These are phyloP conservation scores for Typhlichthys eigenmanni DNA, from an alignment of 2,797 vertebrate species.

Conservation along the genomic window DNA sequence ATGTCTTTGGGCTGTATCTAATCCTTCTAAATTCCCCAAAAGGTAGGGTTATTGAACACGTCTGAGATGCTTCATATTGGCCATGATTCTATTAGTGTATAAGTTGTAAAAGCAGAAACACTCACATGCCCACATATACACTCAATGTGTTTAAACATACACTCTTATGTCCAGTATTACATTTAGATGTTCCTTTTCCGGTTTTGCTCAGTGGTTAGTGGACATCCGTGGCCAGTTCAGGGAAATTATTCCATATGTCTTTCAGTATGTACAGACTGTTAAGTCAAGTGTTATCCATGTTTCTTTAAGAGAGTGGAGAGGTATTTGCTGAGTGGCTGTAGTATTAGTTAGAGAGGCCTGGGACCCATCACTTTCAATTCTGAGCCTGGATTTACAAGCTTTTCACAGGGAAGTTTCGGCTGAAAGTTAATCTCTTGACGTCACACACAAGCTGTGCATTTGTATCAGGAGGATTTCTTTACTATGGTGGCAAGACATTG, in stretches of 20 bases:
- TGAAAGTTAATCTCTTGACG: conserved; percentile 37
- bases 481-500: not conserved
- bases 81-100: too few relatives aligned
- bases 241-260: too few relatives aligned
- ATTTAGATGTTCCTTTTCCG: not conserved
- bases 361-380: conserved; percentile 34
- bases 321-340: conserved; percentile 14
- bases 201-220: not conserved
- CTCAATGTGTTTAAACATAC: not conserved
- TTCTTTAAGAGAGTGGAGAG: conserved; percentile 12
- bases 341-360: conserved; percentile 37
- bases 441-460: conserved; percentile 41
- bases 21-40: too few relatives aligned
- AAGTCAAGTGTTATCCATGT: conserved; percentile 13
- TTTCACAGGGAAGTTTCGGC: conserved; percentile 32
- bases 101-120: not conserved
- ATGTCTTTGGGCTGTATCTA: too few relatives aligned
- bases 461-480: conserved; percentile 6
- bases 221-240: not conserved
- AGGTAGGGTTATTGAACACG: too few relatives aligned
- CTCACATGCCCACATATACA: not conserved
- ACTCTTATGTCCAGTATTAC: not conserved
- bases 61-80: too few relatives aligned
- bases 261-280: conserved; percentile 7
- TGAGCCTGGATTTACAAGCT: conserved; percentile 50